Percentiles rank a stretch among this genome's conserved stretches.
phyloP scores from a whole-genome alignment of 2,797 vertebrate species.

The Leuciscus waleckii region DNA sequence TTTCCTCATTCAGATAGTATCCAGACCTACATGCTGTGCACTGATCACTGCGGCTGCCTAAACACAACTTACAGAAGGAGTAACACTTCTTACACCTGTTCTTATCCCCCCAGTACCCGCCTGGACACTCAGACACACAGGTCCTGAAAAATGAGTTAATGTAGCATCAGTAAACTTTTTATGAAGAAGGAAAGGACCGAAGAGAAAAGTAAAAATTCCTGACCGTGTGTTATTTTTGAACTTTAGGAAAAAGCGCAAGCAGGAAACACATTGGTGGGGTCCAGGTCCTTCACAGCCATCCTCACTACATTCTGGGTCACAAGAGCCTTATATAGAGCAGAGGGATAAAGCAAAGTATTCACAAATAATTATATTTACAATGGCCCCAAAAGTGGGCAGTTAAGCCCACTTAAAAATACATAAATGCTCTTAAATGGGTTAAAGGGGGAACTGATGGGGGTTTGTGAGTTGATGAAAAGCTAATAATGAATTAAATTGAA shows the following conservation, averaged over 20 bases:
- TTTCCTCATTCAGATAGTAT: constrained; percentile 87
- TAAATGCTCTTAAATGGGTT: background rate
- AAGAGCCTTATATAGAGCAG: constrained; percentile 80
- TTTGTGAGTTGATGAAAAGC: background rate
- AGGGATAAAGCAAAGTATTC: background rate
- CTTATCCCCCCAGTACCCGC: constrained; percentile 78
- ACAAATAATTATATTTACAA: background rate
- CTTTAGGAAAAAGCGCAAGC: constrained; percentile 91
- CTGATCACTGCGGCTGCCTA: constrained; percentile 91
- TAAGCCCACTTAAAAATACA: background rate
- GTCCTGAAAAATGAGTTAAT: constrained; percentile 58
- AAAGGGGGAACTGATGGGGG: background rate
- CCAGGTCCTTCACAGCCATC: constrained; percentile 93
- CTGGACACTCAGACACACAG: constrained; percentile 75
- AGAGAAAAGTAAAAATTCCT: constrained; percentile 21
- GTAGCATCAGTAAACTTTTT: background rate
- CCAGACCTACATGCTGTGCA: constrained; percentile 90
- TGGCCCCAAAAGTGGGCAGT: background rate
- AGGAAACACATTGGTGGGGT: constrained; percentile 91
- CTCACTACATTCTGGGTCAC: constrained; percentile 92
- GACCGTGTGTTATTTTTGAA: constrained; percentile 95
- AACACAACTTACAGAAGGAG: constrained; percentile 88
- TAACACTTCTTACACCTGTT: constrained; percentile 89
- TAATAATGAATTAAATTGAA: background rate
- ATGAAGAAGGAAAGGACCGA: background rate